These are phyloP conservation scores for Bolborhynchus lineola DNA, from an alignment of 2,113 vertebrate species.

Conservation along the genomic window DNA sequence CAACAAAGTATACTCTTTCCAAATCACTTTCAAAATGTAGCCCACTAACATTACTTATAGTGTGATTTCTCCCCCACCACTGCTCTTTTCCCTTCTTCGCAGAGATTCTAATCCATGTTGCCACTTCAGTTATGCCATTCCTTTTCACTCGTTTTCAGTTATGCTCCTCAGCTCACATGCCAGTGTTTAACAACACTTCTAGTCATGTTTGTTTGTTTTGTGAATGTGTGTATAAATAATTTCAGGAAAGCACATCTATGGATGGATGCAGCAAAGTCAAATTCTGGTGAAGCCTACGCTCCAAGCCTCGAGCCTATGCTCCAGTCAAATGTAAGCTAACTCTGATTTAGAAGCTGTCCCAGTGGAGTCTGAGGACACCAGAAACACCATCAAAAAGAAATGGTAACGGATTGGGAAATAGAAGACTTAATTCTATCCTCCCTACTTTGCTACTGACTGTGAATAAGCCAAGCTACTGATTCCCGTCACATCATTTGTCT, in stretches of 20 bases:
- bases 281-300: neutral
- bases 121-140: neutral
- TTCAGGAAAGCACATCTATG: neutral
- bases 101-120: neutral
- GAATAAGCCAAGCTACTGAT: neutral
- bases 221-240: neutral
- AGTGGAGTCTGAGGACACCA: neutral
- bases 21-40: neutral
- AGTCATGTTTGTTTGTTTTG: neutral
- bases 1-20: neutral
- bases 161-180: neutral
- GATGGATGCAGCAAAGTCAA: neutral
- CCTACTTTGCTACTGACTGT: neutral
- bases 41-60: neutral
- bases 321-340: neutral
- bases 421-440: neutral
- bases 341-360: neutral
- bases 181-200: neutral
- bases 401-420: neutral
- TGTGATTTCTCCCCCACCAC: neutral
- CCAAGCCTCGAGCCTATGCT: neutral
- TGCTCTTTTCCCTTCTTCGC: neutral
- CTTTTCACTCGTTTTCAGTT: neutral
- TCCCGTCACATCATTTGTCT: neutral
- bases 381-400: neutral